Conservation (phyloP, 2,888 invertebrate species). For the Rotaria magnacalcarata region DNA sequence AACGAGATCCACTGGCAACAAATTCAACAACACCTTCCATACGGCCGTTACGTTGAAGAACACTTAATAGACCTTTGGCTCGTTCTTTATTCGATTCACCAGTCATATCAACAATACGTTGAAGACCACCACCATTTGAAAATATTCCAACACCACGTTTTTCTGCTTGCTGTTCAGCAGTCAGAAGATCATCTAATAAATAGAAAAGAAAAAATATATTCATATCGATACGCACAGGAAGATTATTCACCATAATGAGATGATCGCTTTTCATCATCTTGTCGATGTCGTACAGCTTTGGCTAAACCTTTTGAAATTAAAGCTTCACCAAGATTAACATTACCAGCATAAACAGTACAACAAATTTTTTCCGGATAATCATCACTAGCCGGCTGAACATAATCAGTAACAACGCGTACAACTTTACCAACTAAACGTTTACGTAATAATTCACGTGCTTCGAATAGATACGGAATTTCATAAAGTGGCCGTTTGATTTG, state of each 20-base stretch:
- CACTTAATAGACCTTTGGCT: conserved; percentile 84
- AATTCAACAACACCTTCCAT: conserved; percentile 91
- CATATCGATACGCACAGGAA: too few species aligned
- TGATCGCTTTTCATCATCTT: conserved; percentile 83
- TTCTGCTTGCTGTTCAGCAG: conserved; percentile 44
- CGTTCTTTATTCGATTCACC: conserved; percentile 64
- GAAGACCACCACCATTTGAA: neutral
- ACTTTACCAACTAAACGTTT: conserved; percentile 91
- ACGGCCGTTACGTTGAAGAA: conserved; percentile 80
- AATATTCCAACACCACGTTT: conserved; percentile 39
- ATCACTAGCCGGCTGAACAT: conserved; percentile 72
- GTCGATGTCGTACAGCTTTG: conserved; percentile 83
- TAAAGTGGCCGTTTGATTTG: conserved; percentile 71
- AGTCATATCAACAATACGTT: conserved; percentile 43
- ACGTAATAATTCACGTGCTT: conserved; percentile 89
- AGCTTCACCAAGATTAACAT: conserved; percentile 84
- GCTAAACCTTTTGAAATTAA: conserved; percentile 85
- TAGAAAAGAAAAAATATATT: neutral
- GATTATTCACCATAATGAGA: conserved; percentile 2
- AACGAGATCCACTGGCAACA: conserved; percentile 87
- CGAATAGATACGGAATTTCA: conserved; percentile 97
- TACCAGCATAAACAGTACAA: conserved; percentile 80
- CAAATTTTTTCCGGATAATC: conserved; percentile 79
- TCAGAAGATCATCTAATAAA: conserved; percentile 36
- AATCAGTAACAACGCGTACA: conserved; percentile 70